These are phyloP conservation scores for Anas platyrhynchos DNA, from an alignment of 2,113 vertebrate species.

Conservation along the genomic window DNA sequence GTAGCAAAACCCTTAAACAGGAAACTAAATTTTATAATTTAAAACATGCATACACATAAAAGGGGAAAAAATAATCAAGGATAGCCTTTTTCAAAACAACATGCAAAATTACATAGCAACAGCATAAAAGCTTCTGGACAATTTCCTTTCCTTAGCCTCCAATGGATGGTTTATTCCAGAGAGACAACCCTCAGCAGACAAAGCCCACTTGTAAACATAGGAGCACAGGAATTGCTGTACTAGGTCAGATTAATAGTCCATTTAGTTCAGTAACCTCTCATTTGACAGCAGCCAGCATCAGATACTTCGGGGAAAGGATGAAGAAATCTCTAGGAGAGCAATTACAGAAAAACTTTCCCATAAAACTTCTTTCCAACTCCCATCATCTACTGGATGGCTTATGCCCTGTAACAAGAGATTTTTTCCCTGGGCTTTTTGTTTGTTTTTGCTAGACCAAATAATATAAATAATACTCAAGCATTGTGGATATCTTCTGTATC, in stretches of 20 bases:
- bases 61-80: neutral
- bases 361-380: slow-evolving; percentile 60
- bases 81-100: neutral
- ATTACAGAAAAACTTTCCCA: slow-evolving; percentile 60
- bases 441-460: slow-evolving; percentile 41
- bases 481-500: neutral
- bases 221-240: slow-evolving; percentile 49
- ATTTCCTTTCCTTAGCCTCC: slow-evolving; percentile 29
- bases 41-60: neutral
- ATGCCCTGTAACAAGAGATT: slow-evolving; percentile 40
- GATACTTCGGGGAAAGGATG: slow-evolving; percentile 54
- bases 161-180: slow-evolving; percentile 36
- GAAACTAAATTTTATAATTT: slow-evolving; percentile 24
- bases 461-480: slow-evolving; percentile 36
- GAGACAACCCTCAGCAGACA: slow-evolving; percentile 42
- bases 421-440: neutral
- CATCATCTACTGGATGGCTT: slow-evolving; percentile 21
- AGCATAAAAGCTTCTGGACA: slow-evolving; percentile 42
- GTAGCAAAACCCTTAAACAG: neutral
- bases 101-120: slow-evolving; percentile 51
- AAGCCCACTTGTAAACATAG: slow-evolving; percentile 50
- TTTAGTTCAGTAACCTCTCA: slow-evolving; percentile 64
- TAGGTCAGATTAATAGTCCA: slow-evolving; percentile 56
- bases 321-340: slow-evolving; percentile 63
- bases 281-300: slow-evolving; percentile 55